Percentiles rank a stretch among this genome's conserved stretches.
Conservation (phyloP, 1,140 invertebrate genomes). For the Pseudoatta argentina region DNA sequence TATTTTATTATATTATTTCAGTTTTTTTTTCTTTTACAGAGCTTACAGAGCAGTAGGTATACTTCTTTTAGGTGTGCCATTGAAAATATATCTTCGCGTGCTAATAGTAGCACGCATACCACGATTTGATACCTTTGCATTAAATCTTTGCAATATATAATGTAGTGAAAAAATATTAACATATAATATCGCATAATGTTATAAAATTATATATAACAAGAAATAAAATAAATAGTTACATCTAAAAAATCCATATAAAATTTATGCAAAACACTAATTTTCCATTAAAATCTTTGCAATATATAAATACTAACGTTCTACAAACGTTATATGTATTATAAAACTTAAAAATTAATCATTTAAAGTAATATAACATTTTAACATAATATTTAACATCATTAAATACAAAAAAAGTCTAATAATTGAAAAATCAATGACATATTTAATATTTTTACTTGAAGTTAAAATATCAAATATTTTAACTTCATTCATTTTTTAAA, state of each 20-base stretch:
- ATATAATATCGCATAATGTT: too few species aligned
- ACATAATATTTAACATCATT: not conserved
- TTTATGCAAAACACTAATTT: constrained; percentile 1
- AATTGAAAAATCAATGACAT: not conserved
- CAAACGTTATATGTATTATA: too few species aligned
- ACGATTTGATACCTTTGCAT: too few species aligned
- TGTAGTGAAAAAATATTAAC: too few species aligned
- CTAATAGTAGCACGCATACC: too few species aligned
- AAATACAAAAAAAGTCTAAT: not conserved
- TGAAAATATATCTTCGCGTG: too few species aligned
- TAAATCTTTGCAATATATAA: too few species aligned
- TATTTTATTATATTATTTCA: too few species aligned
- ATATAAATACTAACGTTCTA: not conserved
- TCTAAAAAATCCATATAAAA: not conserved
- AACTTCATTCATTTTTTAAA: not conserved
- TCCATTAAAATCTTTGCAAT: not conserved
- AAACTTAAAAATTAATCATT: not conserved
- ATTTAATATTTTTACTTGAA: constrained; percentile 2
- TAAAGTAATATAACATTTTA: constrained; percentile 3
- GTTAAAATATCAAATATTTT: not conserved
- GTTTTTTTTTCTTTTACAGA: too few species aligned
- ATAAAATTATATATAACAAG: constrained; percentile 2
- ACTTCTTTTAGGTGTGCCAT: too few species aligned
- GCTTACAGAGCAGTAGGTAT: too few species aligned
- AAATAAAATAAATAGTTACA: not conserved